These are phyloP conservation scores for Ooceraea biroi DNA, from an alignment of 1,140 invertebrate genomes.

Conservation along the genomic window DNA sequence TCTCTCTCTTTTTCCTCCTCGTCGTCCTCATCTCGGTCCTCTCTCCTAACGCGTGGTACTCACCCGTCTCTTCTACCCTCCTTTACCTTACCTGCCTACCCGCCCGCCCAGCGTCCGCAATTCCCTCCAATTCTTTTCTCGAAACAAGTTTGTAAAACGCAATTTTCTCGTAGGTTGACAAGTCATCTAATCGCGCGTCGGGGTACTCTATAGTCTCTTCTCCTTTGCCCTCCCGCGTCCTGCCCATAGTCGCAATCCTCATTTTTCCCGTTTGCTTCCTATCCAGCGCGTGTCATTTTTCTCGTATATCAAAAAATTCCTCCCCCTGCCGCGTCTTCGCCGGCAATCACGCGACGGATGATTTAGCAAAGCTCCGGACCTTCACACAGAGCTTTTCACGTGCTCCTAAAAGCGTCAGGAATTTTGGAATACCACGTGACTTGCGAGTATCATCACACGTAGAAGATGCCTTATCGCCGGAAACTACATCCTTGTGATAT, in stretches of 20 bases:
- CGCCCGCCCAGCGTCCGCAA: conserved; percentile 74
- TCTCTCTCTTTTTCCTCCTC: conserved; percentile 70
- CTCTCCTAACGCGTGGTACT: conserved; percentile 51
- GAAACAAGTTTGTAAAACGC: conserved; percentile 86
- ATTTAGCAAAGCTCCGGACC: background rate
- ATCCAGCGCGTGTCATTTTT: conserved; percentile 33
- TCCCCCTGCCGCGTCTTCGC: background rate
- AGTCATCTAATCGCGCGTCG: conserved; percentile 83
- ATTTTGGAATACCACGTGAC: background rate
- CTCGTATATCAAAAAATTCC: conserved; percentile 19
- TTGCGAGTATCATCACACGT: background rate
- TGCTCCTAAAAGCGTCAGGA: background rate
- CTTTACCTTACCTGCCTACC: conserved; percentile 67
- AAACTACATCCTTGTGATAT: background rate
- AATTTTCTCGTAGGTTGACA: conserved; percentile 85
- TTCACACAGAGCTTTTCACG: background rate
- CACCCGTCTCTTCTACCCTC: conserved; percentile 66
- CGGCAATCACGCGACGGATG: background rate
- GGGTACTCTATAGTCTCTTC: conserved; percentile 45
- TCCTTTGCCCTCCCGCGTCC: conserved; percentile 29
- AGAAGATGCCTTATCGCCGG: background rate
- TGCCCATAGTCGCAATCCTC: conserved; percentile 8
- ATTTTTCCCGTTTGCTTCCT: conserved; percentile 39
- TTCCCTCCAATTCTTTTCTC: conserved; percentile 84
- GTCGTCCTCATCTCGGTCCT: conserved; percentile 75